Evolutionary conservation across 2,888 invertebrate species (phyloP).

Genomic region (Helleia helle): DNA sequence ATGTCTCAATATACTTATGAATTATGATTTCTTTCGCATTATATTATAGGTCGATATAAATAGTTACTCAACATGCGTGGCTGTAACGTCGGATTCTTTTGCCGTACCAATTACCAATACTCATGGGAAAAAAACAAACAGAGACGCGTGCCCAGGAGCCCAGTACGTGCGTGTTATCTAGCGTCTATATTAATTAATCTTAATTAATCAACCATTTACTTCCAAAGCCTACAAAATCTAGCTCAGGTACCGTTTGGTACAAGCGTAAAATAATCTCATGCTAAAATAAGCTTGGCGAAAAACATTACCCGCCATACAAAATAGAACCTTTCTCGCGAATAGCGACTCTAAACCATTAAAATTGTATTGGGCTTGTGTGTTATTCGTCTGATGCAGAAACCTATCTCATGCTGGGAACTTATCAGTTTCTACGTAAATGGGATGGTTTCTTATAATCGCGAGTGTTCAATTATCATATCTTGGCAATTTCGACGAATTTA

Average conservation of each 20-base stretch:
- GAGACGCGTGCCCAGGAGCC: too few relatives aligned
- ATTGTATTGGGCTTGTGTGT: not conserved
- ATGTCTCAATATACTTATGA: too few relatives aligned
- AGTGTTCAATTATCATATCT: not conserved
- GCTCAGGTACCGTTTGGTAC: too few relatives aligned
- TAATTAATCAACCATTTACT: not conserved
- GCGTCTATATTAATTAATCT: not conserved
- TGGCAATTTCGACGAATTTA: too few relatives aligned
- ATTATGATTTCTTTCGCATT: too few relatives aligned
- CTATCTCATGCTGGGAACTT: conserved; percentile 3
- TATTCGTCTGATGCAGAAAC: not conserved
- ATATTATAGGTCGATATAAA: too few relatives aligned
- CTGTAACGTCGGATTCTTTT: too few relatives aligned
- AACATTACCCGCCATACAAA: not conserved
- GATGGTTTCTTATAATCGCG: not conserved
- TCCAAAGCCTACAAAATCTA: conserved; percentile 5
- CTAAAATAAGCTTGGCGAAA: not conserved
- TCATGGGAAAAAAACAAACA: too few relatives aligned
- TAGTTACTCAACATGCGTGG: too few relatives aligned
- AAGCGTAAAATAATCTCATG: conserved; percentile 7
- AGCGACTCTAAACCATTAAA: not conserved
- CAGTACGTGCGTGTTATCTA: too few relatives aligned
- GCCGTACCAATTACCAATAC: too few relatives aligned
- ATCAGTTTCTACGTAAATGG: not conserved
- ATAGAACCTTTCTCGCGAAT: conserved; percentile 2